phyloP scores from a whole-genome alignment of 2,888 invertebrate genomes.

The Keiferia lycopersicella region DNA sequence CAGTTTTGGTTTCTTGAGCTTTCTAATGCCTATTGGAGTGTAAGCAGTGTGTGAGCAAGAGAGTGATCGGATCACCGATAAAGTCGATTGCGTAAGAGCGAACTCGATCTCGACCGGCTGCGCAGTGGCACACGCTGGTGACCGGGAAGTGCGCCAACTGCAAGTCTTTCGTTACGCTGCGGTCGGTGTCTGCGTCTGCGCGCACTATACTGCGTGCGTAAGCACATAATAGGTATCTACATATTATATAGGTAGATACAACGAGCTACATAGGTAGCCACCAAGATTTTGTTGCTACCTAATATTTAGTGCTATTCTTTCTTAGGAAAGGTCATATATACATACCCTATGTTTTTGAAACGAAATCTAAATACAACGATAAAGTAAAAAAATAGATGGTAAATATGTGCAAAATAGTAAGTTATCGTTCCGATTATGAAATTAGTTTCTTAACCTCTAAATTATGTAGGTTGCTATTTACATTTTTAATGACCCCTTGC shows the following conservation, averaged over 20 bases:
- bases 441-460: background rate
- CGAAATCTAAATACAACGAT: too few species aligned
- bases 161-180: conserved; percentile 15
- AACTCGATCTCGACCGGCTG: conserved; percentile 10
- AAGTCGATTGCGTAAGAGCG: conserved; percentile 11
- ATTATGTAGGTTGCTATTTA: background rate
- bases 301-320: too few species aligned
- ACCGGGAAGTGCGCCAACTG: conserved; percentile 18
- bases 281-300: too few species aligned
- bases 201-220: background rate
- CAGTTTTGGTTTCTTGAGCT: background rate
- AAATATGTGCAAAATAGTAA: too few species aligned
- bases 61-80: conserved; percentile 18
- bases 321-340: background rate
- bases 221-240: background rate
- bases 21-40: background rate
- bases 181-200: background rate
- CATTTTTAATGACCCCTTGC: background rate
- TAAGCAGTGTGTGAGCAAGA: background rate
- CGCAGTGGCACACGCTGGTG: too few species aligned
- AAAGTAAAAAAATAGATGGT: too few species aligned
- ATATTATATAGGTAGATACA: too few species aligned
- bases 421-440: background rate
- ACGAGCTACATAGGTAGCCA: too few species aligned
- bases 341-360: too few species aligned